Percentiles rank a stretch among this genome's conserved stretches.
Conservation (phyloP, 2,888 invertebrate species). For the Pyrrhia umbra region DNA sequence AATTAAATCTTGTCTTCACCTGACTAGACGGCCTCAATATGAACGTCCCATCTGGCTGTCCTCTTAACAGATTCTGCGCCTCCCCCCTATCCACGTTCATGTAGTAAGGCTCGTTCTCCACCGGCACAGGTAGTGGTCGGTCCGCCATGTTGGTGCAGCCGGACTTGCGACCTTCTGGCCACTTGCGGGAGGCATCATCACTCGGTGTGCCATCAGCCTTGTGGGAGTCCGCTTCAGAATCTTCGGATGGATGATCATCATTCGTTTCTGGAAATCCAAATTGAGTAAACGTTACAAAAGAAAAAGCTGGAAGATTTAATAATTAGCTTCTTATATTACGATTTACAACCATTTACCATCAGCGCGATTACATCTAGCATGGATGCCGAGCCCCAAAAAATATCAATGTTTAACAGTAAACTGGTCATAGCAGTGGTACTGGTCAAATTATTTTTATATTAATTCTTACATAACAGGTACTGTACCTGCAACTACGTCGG, state of each 20-base stretch:
- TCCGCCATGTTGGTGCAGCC: conserved; percentile 81
- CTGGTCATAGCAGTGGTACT: no score
- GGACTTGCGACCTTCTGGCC: conserved; percentile 67
- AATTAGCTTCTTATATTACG: no score
- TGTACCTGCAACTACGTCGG: conserved; percentile 81
- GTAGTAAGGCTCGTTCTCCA: conserved; percentile 90
- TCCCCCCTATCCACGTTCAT: conserved; percentile 88
- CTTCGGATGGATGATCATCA: conserved; percentile 75
- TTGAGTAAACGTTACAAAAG: not conserved
- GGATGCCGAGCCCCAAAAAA: no score
- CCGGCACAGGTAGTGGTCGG: conserved; percentile 87
- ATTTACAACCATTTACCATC: no score
- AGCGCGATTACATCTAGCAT: no score
- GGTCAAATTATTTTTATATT: not conserved
- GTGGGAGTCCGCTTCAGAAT: conserved; percentile 72
- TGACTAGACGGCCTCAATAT: conserved; percentile 90
- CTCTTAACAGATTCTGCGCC: conserved; percentile 87
- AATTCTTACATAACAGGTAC: not conserved
- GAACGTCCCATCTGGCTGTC: conserved; percentile 91
- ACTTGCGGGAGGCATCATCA: conserved; percentile 49
- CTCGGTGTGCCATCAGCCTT: conserved; percentile 46
- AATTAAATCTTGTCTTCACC: conserved; percentile 61
- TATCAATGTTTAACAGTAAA: no score
- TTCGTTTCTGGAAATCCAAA: conserved; percentile 77
- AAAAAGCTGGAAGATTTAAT: not conserved